These are phyloP conservation scores for Falco berigora DNA, from an alignment of 2,797 vertebrate species.

Conservation along the genomic window DNA sequence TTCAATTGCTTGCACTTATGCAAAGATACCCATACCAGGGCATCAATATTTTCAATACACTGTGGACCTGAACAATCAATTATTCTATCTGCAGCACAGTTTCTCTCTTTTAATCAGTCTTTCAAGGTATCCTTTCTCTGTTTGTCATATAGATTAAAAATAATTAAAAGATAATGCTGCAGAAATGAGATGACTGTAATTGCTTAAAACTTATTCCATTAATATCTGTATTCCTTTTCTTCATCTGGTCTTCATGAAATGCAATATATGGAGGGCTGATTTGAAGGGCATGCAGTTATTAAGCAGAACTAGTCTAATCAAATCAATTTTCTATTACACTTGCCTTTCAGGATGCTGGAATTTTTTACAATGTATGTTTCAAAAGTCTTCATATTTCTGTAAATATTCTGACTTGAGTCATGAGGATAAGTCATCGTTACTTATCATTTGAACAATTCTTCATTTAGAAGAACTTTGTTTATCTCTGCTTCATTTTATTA, in stretches of 20 bases:
- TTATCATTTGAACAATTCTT: not conserved
- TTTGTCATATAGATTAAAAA: not conserved
- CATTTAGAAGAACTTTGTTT: not conserved
- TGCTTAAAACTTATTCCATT: not conserved
- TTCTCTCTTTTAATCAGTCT: not conserved
- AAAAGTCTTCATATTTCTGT: not conserved
- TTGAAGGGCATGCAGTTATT: not conserved
- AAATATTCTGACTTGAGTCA: not conserved
- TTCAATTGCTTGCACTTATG: not conserved
- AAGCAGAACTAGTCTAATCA: not conserved
- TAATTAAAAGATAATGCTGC: conserved; percentile 19
- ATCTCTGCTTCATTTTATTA: not conserved
- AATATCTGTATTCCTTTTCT: not conserved
- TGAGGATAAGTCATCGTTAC: not conserved
- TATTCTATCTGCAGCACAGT: not conserved
- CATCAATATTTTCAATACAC: conserved; percentile 12
- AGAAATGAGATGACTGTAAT: not conserved
- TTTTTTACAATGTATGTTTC: not conserved
- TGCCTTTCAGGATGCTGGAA: not conserved
- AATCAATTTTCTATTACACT: not conserved
- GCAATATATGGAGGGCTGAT: not conserved
- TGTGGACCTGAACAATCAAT: not conserved
- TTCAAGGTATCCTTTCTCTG: not conserved
- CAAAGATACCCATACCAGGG: not conserved
- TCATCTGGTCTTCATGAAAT: not conserved